Percentiles rank a stretch among this genome's conserved stretches.
phyloP scores from a whole-genome alignment of 2,113 vertebrate species.

The Scopus umbretta region DNA sequence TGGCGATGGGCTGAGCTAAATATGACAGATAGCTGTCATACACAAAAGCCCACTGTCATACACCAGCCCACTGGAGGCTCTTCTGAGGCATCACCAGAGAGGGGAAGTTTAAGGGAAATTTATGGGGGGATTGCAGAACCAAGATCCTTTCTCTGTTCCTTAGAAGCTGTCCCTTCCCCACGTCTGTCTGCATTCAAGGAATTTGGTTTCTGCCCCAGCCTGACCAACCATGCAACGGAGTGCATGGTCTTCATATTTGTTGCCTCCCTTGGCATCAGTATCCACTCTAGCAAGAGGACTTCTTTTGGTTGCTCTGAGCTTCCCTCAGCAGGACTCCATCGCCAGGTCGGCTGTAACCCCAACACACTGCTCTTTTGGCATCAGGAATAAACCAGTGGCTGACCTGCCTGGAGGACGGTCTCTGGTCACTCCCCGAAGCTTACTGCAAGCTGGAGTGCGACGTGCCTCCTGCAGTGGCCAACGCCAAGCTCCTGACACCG shows the following conservation, averaged over 20 bases:
- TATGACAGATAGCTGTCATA: background rate
- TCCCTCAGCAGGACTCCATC: background rate
- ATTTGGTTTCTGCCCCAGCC: background rate
- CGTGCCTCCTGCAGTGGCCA: constrained; percentile 61
- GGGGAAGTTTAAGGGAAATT: background rate
- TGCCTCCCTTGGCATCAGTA: background rate
- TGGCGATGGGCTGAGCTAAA: background rate
- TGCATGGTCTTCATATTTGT: fast-evolving
- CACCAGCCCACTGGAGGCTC: background rate
- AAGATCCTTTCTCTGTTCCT: background rate
- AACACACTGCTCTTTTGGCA: background rate
- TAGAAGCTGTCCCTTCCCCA: background rate
- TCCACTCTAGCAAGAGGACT: background rate
- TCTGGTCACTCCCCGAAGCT: constrained; percentile 95
- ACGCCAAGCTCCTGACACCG: constrained; percentile 78
- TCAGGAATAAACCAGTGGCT: constrained; percentile 86
- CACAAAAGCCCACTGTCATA: background rate
- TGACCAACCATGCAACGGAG: background rate
- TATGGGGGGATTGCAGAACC: background rate
- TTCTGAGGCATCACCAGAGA: background rate
- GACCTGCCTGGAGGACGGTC: constrained; percentile 88
- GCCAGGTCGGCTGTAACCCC: background rate
- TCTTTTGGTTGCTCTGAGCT: background rate
- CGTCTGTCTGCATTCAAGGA: background rate
- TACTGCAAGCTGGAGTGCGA: constrained; percentile 94